Base-by-base conservation (phyloP, 1,140 invertebrate genomes). In the Leptoteleia sp. region DNA sequence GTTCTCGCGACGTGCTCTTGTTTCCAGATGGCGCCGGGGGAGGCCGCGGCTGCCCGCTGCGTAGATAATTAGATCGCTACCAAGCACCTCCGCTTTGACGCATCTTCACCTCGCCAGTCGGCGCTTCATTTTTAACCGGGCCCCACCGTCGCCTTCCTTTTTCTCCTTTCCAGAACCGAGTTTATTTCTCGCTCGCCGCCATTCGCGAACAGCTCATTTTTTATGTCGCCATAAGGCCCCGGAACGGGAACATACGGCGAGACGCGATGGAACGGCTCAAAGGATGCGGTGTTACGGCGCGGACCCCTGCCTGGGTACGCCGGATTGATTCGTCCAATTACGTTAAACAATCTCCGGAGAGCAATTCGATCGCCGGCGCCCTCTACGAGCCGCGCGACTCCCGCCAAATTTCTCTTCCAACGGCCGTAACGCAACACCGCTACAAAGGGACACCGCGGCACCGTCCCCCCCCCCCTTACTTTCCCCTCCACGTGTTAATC, bases 41-140 rank as follows among this genome's bases (percentile, higher is more conserved):
- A 81, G 81, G 83, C 81, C 83, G 57, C 70, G 81, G 64, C 71
- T 77, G 82, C 82, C 82, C 73, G 81, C 84, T 83, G 82, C 82
- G 84, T 84, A 82, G 82, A 84, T 85, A 85, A 84, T 85, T 85
- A 85, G 84, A 83, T 85, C 84, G 84, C 84, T 85, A 85, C 84
- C 82, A 84, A 83, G 76, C 83, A 83, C 78, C 80, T 81, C 47
- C 54, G 68, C 70, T 80, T 81, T 81, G 61, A 81, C 81, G 76
- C 80, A 80, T 82, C 84, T 76, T 82, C 79, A 80, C 82, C 76
- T 80, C 43, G 29, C 65, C n/a, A n/a, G 25, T 54, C 67, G 57
- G 42, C 65, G 65, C 59, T 48, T 77, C 73, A 57, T 70, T 76
- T 62, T 62, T 61, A 61, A 68, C 47, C 12, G 15, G 19, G n/a